Percentiles rank a stretch among this genome's conserved stretches.
Evolutionary conservation across 2,113 vertebrate genomes (phyloP).

Genomic region (Mirza zaza): DNA sequence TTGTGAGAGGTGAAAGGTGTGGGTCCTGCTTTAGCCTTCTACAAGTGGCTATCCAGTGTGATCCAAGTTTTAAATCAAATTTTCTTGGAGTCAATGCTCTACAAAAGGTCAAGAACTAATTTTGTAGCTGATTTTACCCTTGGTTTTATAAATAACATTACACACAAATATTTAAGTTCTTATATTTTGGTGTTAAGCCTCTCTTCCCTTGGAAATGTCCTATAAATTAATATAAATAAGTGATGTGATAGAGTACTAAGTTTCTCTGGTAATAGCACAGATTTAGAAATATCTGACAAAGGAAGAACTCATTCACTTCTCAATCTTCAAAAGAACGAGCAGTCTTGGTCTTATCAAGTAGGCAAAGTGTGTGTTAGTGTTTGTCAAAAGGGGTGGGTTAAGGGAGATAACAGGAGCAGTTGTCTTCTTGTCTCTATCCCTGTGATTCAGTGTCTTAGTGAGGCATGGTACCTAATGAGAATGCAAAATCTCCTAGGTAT

Average conservation of each 20-base stretch:
- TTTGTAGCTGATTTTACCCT: not conserved
- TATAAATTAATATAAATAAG: not conserved
- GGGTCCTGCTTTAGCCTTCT: too few relatives aligned
- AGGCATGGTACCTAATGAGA: not conserved
- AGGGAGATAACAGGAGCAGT: not conserved
- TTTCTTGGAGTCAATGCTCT: not conserved
- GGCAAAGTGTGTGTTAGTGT: not conserved
- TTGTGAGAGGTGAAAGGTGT: too few relatives aligned
- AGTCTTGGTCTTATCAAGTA: not conserved
- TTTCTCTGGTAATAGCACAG: not conserved
- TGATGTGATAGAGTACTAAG: not conserved
- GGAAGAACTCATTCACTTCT: not conserved
- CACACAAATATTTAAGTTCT: not conserved
- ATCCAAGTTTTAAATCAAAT: not conserved
- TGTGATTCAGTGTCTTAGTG: not conserved
- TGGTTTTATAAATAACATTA: not conserved
- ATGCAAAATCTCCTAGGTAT: not conserved
- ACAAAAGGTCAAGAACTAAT: not conserved
- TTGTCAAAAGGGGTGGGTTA: not conserved
- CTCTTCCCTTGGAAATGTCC: not conserved
- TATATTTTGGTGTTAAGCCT: not conserved
- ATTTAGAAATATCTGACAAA: not conserved
- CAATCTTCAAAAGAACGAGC: not conserved
- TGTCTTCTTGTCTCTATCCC: not conserved
- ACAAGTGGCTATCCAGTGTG: too few relatives aligned